phyloP scores from a whole-genome alignment of 2,797 vertebrate species.

The Pelobates cultripes region DNA sequence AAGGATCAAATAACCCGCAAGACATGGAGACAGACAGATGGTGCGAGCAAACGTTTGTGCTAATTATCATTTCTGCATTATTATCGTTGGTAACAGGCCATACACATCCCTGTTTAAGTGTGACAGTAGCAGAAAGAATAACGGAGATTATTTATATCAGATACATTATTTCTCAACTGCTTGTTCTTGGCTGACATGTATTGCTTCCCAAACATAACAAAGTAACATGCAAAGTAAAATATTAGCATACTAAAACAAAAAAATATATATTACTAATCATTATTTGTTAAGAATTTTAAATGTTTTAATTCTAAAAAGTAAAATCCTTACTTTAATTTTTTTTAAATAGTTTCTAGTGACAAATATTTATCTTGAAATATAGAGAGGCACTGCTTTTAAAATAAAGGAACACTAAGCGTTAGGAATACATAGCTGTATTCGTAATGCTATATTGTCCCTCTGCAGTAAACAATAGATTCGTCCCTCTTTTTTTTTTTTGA shows the following conservation, averaged over 20 bases:
- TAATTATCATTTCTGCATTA: conserved; percentile 33
- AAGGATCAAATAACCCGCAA: conserved; percentile 43
- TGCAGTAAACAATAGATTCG: no score
- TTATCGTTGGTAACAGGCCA: conserved; percentile 21
- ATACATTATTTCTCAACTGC: not conserved
- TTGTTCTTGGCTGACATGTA: not conserved
- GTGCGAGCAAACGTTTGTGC: conserved; percentile 23
- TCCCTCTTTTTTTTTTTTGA: no score
- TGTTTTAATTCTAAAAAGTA: no score
- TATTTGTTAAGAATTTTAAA: no score
- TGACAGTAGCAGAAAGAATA: not conserved
- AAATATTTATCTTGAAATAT: no score
- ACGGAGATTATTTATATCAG: not conserved
- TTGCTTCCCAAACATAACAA: not conserved
- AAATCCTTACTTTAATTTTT: no score
- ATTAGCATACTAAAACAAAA: not conserved
- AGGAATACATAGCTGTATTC: no score
- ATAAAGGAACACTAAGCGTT: no score
- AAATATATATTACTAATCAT: not conserved
- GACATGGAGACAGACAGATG: conserved; percentile 46
- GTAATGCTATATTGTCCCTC: no score
- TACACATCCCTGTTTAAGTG: not conserved
- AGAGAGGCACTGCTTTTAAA: no score
- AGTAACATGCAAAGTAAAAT: not conserved
- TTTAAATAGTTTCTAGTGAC: no score